Conservation (phyloP, 1,140 invertebrate species). For the Polypedilum pembai region DNA sequence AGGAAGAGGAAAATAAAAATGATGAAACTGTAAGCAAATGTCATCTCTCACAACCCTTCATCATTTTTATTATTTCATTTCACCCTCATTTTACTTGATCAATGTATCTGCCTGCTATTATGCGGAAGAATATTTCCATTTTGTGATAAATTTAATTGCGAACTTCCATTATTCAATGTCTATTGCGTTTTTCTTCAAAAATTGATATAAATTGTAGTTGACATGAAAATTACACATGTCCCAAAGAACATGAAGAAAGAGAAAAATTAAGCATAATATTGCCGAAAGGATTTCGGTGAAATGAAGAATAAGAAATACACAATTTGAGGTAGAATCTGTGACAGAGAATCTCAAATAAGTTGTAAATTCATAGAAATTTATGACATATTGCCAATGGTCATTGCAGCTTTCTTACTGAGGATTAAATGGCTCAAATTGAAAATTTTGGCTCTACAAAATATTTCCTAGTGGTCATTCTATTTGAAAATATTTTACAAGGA, state of each 20-base stretch:
- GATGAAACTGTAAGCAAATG: background rate
- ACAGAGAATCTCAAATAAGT: slow-evolving; percentile 23
- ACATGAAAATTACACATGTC: slow-evolving; percentile 26
- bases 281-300: background rate
- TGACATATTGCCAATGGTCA: slow-evolving; percentile 25
- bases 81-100: background rate
- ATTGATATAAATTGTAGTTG: slow-evolving; percentile 10
- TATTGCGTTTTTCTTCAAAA: background rate
- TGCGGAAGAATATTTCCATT: slow-evolving; percentile 24
- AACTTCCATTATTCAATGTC: background rate
- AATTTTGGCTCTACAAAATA: no score
- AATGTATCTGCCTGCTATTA: background rate
- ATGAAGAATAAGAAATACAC: slow-evolving; percentile 8
- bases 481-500: background rate
- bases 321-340: slow-evolving; percentile 12
- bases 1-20: background rate
- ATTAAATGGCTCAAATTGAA: background rate
- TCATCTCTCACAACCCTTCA: slow-evolving; percentile 14
- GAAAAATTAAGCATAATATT: background rate
- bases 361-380: slow-evolving; percentile 22
- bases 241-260: background rate
- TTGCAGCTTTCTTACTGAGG: slow-evolving; percentile 9
- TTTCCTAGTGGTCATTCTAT: background rate
- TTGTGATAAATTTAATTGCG: slow-evolving; percentile 17
- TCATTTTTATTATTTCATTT: background rate